Base-by-base conservation (phyloP, 1,140 invertebrate species). In the Bacillus rossius region DNA sequence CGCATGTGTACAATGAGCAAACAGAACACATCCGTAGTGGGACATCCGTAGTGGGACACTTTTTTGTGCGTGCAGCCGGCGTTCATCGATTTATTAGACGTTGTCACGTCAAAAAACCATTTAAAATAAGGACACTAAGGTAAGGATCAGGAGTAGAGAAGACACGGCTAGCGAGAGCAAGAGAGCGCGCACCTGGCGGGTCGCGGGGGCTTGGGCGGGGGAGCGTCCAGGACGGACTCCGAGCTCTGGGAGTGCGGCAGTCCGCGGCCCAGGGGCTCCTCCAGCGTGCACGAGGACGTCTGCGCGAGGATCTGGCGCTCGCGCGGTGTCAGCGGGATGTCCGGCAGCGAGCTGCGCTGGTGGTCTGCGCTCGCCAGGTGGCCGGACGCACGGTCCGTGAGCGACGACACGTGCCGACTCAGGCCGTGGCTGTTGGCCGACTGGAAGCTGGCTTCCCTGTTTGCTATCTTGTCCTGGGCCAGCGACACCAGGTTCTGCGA, bases 141-240 rank as follows among this genome's bases (percentile, higher is more conserved):
- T n/a, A n/a, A n/a, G n/a, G n/a, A n/a, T n/a, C n/a, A n/a, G n/a
- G n/a, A n/a, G n/a, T n/a, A n/a, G n/a, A 40, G 2, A 17, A 34
- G 53, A 40, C 8, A 50, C 16, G 26, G 26, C 26, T 10, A 59
- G 42, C n/a, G 20, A 49, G 43, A 41, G 51, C 22, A 8, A 64
- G 42, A n/a, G n/a, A n/a, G n/a, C n/a, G n/a, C 62, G 70, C 61
- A 86, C 85, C 85, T 76, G 64, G 83, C 82, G 40, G 90, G 89
- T 65, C 91, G 76, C 43, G 92, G 91, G 42, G 92, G 92, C 76
- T 95, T 95, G 2, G 92, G 92, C 50, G 92, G 92, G 54, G 89
- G 84, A 72, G 73, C 75, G 73, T 81, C 72, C 16, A 85, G 73
- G 59, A 85, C 79, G 1, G 84, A 86, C 72, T 91, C 88, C 4